Evolutionary conservation across 2,113 vertebrate genomes (phyloP).

Genomic region (Pipa parva): DNA sequence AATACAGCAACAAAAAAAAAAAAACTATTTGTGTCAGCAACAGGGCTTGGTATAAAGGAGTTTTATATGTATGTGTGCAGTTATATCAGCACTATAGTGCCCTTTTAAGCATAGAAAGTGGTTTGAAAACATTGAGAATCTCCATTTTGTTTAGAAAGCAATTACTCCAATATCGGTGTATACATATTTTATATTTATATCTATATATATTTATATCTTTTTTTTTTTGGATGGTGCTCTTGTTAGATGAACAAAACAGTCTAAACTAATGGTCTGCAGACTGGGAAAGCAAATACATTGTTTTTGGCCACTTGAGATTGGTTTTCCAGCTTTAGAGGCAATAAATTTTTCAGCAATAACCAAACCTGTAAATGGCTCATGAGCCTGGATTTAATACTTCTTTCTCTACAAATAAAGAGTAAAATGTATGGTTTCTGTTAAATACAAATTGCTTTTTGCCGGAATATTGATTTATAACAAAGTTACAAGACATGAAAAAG

Average conservation of each 20-base stretch:
- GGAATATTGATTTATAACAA: slow-evolving; percentile 2
- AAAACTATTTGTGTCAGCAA: too few species aligned
- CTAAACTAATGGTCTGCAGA: slow-evolving; percentile 9
- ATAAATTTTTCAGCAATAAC: slow-evolving; percentile 21
- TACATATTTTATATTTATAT: too few species aligned
- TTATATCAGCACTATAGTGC: not conserved
- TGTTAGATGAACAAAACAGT: slow-evolving; percentile 1
- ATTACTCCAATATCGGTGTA: not conserved
- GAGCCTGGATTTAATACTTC: slow-evolving; percentile 10
- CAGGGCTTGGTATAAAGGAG: too few species aligned
- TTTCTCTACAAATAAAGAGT: slow-evolving; percentile 9
- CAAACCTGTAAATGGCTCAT: slow-evolving; percentile 27
- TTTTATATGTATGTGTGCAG: too few species aligned
- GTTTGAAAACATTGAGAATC: not conserved
- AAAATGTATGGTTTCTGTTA: slow-evolving; percentile 10
- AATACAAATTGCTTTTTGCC: slow-evolving; percentile 20
- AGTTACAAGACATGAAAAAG: not conserved
- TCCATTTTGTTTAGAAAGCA: not conserved
- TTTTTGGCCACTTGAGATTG: slow-evolving; percentile 14
- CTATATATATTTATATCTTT: too few species aligned
- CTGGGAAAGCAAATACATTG: slow-evolving; percentile 2
- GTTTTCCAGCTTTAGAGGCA: slow-evolving; percentile 15
- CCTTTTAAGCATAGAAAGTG: not conserved
- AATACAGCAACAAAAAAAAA: too few species aligned
- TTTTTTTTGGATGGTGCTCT: slow-evolving; percentile 2